Conservation (phyloP, 2,797 vertebrate species). For the Geotrypetes seraphini region DNA sequence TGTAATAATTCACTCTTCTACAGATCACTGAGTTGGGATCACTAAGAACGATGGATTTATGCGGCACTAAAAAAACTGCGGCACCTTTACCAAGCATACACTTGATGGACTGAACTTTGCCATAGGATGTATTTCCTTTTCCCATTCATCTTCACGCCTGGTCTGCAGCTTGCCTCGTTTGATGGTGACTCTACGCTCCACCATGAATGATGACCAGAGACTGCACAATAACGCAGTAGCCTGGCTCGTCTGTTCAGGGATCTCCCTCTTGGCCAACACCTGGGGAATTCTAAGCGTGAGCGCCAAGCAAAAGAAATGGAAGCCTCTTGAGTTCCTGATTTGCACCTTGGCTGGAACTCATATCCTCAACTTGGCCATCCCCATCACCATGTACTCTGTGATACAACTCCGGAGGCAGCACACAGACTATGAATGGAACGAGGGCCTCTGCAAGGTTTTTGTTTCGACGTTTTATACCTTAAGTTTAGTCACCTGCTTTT, state of each 20-base stretch:
- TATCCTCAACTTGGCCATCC: slow-evolving; percentile 84
- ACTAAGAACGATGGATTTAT: neutral
- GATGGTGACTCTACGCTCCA: slow-evolving; percentile 27
- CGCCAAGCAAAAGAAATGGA: slow-evolving; percentile 94
- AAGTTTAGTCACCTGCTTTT: slow-evolving; percentile 88
- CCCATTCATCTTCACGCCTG: neutral
- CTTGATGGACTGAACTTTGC: neutral
- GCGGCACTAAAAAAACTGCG: neutral
- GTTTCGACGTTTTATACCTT: slow-evolving; percentile 92
- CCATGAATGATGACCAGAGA: slow-evolving; percentile 75
- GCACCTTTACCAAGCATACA: neutral
- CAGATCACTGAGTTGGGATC: slow-evolving; percentile 3
- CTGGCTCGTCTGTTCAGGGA: slow-evolving; percentile 81
- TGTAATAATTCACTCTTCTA: too few species aligned
- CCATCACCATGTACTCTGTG: slow-evolving; percentile 83
- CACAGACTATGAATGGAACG: slow-evolving; percentile 82
- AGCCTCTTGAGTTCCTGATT: slow-evolving; percentile 84
- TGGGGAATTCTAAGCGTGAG: slow-evolving; percentile 90
- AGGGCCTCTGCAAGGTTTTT: slow-evolving; percentile 89
- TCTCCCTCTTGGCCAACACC: slow-evolving; percentile 81
- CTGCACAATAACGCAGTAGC: slow-evolving; percentile 78
- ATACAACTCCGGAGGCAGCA: slow-evolving; percentile 74
- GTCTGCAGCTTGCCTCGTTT: slow-evolving; percentile 15
- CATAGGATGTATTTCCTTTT: slow-evolving; percentile 22
- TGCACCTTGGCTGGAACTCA: slow-evolving; percentile 83